These are phyloP conservation scores for Scaptomyza hsui DNA, from an alignment of 1,140 invertebrate genomes.

Conservation along the genomic window DNA sequence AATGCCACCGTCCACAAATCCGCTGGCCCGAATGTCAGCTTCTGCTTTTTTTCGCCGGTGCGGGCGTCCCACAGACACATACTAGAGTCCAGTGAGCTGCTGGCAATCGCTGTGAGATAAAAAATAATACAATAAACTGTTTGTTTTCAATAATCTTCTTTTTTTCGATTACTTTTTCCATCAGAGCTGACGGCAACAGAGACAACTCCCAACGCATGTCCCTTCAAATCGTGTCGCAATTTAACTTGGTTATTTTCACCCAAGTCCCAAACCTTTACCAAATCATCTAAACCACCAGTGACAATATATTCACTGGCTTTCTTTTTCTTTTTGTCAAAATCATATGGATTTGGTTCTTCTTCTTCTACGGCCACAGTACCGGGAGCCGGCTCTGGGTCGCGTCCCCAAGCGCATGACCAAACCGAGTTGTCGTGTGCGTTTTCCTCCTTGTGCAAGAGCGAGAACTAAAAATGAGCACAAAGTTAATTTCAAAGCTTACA, in stretches of 20 bases:
- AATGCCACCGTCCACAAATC: slow-evolving; percentile 98
- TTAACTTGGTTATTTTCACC: slow-evolving; percentile 91
- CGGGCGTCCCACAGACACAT: slow-evolving; percentile 96
- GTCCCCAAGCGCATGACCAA: slow-evolving; percentile 96
- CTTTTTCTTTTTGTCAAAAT: slow-evolving; percentile 64
- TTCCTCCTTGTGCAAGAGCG: slow-evolving; percentile 93
- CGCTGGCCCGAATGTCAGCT: slow-evolving; percentile 94
- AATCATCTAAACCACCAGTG: slow-evolving; percentile 96
- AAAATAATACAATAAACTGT: neutral
- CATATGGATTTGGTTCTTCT: slow-evolving; percentile 60
- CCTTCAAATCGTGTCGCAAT: slow-evolving; percentile 92
- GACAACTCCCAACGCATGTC: slow-evolving; percentile 96
- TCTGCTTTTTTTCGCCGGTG: slow-evolving; percentile 93
- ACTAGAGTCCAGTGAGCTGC: slow-evolving; percentile 96
- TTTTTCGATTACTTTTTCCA: slow-evolving; percentile 91
- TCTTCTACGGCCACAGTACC: slow-evolving; percentile 27
- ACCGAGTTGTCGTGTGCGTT: slow-evolving; percentile 97
- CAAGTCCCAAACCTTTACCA: slow-evolving; percentile 94
- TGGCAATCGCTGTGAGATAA: slow-evolving; percentile 90
- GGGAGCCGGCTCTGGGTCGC: slow-evolving; percentile 74
- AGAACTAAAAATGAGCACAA: slow-evolving; percentile 87
- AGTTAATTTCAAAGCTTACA: neutral
- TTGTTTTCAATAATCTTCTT: neutral
- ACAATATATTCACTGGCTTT: slow-evolving; percentile 92
- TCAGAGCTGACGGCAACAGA: slow-evolving; percentile 96